Conservation (phyloP, 2,113 vertebrate species). For the Thoracochromis brauschi region DNA sequence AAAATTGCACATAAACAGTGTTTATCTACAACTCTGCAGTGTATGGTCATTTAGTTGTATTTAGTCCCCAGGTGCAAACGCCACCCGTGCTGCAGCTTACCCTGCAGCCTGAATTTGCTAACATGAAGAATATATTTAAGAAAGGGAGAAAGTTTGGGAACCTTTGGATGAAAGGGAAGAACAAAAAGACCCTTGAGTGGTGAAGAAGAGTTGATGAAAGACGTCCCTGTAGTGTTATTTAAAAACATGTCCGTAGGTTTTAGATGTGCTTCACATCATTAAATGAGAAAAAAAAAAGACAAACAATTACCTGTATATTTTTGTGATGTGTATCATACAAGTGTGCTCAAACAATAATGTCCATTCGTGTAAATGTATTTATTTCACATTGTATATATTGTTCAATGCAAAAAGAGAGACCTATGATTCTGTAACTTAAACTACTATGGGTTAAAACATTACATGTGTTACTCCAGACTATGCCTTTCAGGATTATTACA, state of each 20-base stretch:
- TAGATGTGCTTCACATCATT: constrained; percentile 99
- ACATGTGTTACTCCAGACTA: constrained; percentile 99
- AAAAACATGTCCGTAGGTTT: constrained; percentile 96
- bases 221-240: constrained; percentile 82
- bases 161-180: constrained; percentile 71
- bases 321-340: constrained; percentile 99
- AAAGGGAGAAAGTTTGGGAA: constrained; percentile 15
- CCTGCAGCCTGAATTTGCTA: constrained; percentile 80
- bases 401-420: constrained; percentile 99
- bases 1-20: constrained; percentile 23
- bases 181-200: constrained; percentile 24
- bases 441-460: constrained; percentile 94
- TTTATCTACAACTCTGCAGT: constrained; percentile 50
- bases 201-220: constrained; percentile 72
- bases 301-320: constrained; percentile 99
- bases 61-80: constrained; percentile 78
- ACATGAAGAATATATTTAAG: constrained; percentile 36
- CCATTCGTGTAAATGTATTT: constrained; percentile 99
- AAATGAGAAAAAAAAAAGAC: constrained; percentile 73
- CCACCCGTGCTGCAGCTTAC: constrained; percentile 79
- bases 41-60: constrained; percentile 71
- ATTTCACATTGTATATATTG: constrained; percentile 99
- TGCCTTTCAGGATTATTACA: constrained; percentile 99
- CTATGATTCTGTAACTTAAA: constrained; percentile 99
- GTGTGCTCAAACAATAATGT: constrained; percentile 98